Evolutionary conservation across 2,888 invertebrate species (phyloP).

Genomic region (Hydrotaea diabolus): DNA sequence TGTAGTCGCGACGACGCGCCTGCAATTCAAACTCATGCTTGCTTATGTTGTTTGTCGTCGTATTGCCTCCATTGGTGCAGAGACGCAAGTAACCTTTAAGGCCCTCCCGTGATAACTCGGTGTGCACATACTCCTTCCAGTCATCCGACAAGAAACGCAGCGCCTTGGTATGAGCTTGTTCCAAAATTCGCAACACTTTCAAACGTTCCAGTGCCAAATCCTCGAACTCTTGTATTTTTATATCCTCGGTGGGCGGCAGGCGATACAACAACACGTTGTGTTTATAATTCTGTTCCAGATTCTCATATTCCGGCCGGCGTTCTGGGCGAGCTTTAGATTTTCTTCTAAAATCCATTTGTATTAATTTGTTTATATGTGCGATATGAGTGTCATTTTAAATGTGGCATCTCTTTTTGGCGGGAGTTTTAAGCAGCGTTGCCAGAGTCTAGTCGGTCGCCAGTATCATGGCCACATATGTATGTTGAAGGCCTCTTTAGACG

Average conservation of each 20-base stretch:
- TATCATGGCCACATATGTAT: too few relatives aligned
- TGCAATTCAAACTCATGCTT: conserved; percentile 84
- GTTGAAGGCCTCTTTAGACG: too few relatives aligned
- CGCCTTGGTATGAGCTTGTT: conserved; percentile 86
- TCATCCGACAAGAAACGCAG: conserved; percentile 85
- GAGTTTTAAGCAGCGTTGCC: background rate
- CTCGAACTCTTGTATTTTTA: conserved; percentile 92
- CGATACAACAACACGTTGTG: conserved; percentile 91
- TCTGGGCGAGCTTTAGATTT: conserved; percentile 71
- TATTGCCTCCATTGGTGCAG: conserved; percentile 81
- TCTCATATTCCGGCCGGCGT: conserved; percentile 77
- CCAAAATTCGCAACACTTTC: conserved; percentile 85
- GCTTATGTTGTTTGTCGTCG: conserved; percentile 46
- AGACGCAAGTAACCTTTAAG: conserved; percentile 85
- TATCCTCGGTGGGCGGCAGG: conserved; percentile 87
- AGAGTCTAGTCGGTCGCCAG: too few relatives aligned
- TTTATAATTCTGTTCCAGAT: conserved; percentile 83
- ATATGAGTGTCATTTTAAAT: too few relatives aligned
- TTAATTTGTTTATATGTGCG: too few relatives aligned
- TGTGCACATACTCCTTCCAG: conserved; percentile 85
- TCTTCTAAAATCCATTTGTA: conserved; percentile 76
- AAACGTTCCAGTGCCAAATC: conserved; percentile 91
- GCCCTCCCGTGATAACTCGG: conserved; percentile 86
- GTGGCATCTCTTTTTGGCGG: background rate
- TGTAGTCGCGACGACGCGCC: conserved; percentile 89